A percentile compares a stretch with the other conserved stretches of the same genome.
These are phyloP conservation scores for Thalassophryne amazonica DNA, from an alignment of 2,797 vertebrate species.

Conservation along the genomic window DNA sequence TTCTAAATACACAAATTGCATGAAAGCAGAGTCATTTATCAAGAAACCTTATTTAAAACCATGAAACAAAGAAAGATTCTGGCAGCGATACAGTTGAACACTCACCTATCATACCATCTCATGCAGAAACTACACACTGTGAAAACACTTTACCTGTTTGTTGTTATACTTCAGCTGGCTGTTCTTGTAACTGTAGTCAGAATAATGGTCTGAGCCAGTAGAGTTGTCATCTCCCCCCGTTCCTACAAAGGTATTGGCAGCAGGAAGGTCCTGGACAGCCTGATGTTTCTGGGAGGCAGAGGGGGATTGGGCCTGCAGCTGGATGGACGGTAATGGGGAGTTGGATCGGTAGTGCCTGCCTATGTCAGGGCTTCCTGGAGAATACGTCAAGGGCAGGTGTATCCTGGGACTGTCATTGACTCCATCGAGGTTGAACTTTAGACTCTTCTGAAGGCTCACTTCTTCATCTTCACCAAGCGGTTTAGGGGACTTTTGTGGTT, in stretches of 20 bases:
- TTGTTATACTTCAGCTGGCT: conserved; percentile 96
- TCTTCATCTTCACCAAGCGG: conserved; percentile 88
- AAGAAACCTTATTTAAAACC: no score
- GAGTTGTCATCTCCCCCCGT: conserved; percentile 96
- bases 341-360: conserved; percentile 98
- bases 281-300: conserved; percentile 99
- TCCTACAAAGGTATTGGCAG: conserved; percentile 98
- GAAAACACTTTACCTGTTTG: conserved; percentile 92
- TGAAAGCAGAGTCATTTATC: no score
- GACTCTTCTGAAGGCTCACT: conserved; percentile 92
- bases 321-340: conserved; percentile 96
- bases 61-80: neutral
- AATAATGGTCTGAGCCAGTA: conserved; percentile 98
- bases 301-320: conserved; percentile 96
- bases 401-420: conserved; percentile 96
- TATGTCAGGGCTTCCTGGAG: conserved; percentile 94
- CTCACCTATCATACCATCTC: neutral
- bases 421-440: conserved; percentile 96
- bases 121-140: neutral
- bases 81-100: neutral
- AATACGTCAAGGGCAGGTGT: conserved; percentile 96
- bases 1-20: no score
- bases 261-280: conserved; percentile 97
- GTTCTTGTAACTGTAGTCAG: conserved; percentile 99
- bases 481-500: conserved; percentile 91